These are phyloP conservation scores for Grammomys dolichurus DNA, from an alignment of 2,113 vertebrate genomes.

Conservation along the genomic window DNA sequence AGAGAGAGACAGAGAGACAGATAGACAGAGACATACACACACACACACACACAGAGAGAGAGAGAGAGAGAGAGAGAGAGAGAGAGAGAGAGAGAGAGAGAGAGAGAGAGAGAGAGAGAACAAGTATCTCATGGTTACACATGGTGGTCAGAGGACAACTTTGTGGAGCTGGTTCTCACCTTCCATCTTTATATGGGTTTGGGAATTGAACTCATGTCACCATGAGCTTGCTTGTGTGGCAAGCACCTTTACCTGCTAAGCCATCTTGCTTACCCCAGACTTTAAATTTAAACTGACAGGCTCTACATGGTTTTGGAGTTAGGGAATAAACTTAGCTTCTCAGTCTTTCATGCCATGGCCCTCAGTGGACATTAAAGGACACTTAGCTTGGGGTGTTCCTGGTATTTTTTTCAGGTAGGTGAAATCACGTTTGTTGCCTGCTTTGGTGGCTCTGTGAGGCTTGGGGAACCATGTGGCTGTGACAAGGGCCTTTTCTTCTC, in stretches of 20 bases:
- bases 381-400: neutral
- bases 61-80: neutral
- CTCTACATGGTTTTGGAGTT: fast-evolving
- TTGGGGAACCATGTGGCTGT: neutral
- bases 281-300: neutral
- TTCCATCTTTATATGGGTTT: neutral
- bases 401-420: neutral
- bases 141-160: neutral
- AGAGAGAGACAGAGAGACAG: neutral
- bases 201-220: neutral
- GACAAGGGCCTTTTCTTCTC: slow-evolving; percentile 12
- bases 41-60: no score
- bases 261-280: neutral
- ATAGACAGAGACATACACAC: neutral
- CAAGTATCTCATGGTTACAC: no score
- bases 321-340: neutral
- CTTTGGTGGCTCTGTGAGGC: neutral
- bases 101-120: neutral
- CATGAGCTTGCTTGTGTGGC: neutral
- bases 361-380: neutral
- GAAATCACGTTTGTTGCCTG: neutral
- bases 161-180: neutral
- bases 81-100: neutral
- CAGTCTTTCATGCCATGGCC: neutral
- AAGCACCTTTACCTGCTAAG: neutral